Conservation (phyloP, 2,113 vertebrate species). For the Heterocephalus glaber region DNA sequence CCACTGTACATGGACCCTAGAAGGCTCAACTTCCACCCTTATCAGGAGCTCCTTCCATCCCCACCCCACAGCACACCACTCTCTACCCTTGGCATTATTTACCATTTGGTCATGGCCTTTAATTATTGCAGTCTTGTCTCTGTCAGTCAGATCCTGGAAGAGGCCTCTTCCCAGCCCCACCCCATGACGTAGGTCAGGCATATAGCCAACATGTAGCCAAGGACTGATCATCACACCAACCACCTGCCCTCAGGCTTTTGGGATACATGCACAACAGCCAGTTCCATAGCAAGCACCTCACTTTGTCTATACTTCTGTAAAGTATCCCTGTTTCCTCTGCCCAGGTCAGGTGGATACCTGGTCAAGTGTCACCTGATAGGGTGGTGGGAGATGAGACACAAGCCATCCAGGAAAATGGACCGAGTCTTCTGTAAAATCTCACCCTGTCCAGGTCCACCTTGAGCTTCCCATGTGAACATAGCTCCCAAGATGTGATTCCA, state of each 20-base stretch:
- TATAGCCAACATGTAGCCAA: too few species aligned
- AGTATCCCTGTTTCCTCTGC: background rate
- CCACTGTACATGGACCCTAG: background rate
- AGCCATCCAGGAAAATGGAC: fast-evolving
- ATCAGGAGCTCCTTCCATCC: background rate
- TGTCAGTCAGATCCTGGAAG: background rate
- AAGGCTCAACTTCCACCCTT: fast-evolving
- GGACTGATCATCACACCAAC: background rate
- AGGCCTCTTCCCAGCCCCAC: background rate
- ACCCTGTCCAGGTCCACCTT: too few species aligned
- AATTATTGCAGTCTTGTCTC: background rate
- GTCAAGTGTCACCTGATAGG: background rate
- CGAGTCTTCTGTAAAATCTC: background rate
- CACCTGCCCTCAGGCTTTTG: background rate
- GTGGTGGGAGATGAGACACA: background rate
- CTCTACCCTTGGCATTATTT: fast-evolving
- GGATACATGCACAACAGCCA: fast-evolving
- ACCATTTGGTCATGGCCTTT: background rate
- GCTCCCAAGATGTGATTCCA: background rate
- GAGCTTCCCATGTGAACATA: background rate
- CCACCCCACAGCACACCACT: background rate
- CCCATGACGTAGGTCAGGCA: too few species aligned
- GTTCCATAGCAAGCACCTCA: too few species aligned
- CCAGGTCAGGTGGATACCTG: background rate
- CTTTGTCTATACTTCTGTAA: background rate